phyloP scores from a whole-genome alignment of 2,797 vertebrate species.

The Heliangelus exortis region DNA sequence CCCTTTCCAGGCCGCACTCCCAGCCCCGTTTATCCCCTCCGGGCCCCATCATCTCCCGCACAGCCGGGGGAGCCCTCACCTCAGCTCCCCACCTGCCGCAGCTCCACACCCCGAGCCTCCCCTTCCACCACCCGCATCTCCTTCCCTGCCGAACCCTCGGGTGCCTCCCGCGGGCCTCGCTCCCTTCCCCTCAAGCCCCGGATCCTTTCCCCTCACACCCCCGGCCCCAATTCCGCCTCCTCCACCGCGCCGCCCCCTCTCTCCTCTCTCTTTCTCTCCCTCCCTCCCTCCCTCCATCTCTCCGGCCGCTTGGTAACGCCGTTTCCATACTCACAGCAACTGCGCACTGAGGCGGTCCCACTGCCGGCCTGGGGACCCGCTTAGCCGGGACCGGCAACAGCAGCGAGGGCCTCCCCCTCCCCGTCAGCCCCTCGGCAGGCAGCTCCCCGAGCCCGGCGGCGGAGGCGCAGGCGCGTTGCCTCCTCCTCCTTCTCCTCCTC shows the following conservation, averaged over 20 bases:
- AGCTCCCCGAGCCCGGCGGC: not conserved
- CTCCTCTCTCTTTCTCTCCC: not conserved
- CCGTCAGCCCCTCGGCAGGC: not conserved
- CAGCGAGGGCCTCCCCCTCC: not conserved
- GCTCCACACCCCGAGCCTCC: not conserved
- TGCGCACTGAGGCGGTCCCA: slow-evolving; percentile 41
- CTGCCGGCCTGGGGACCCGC: not conserved
- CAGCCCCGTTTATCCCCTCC: not conserved
- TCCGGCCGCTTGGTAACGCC: not conserved
- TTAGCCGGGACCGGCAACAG: not conserved
- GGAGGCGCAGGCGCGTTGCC: slow-evolving; percentile 69
- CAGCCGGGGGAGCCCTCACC: not conserved
- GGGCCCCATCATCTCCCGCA: not conserved
- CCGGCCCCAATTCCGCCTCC: not conserved
- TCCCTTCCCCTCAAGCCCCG: not conserved
- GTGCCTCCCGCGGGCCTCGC: not conserved
- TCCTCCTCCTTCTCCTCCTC: slow-evolving; percentile 10
- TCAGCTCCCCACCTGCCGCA: not conserved
- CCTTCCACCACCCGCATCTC: too few species aligned
- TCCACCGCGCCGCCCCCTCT: not conserved
- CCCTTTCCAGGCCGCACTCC: not conserved
- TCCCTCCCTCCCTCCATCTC: not conserved
- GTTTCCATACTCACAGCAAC: slow-evolving; percentile 64
- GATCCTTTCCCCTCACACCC: not conserved
- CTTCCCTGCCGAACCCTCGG: not conserved